Evolutionary conservation across 2,797 vertebrate species (phyloP).

Genomic region (Odontamblyopus lacepedii): DNA sequence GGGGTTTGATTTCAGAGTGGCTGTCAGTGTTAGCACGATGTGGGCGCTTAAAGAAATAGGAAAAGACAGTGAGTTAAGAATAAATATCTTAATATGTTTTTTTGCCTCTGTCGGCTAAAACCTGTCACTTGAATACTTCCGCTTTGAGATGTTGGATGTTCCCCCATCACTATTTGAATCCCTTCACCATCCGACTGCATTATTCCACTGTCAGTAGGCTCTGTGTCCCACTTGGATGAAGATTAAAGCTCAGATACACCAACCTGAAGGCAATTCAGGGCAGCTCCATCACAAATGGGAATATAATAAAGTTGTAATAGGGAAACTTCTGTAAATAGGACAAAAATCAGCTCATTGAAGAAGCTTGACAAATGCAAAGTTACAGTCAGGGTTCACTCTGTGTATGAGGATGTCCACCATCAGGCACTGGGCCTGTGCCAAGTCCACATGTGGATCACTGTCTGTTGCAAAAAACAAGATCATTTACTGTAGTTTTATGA

Average conservation of each 20-base stretch:
- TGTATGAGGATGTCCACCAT: not conserved
- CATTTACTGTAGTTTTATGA: not conserved
- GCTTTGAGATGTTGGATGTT: constrained; percentile 14
- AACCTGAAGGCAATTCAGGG: constrained; percentile 25
- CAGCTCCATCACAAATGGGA: constrained; percentile 28
- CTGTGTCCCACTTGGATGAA: constrained; percentile 39
- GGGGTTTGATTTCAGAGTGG: constrained; percentile 16
- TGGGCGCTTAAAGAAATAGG: constrained; percentile 20
- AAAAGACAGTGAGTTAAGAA: constrained; percentile 54
- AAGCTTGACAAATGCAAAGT: not conserved
- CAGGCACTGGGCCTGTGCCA: not conserved
- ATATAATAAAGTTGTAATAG: constrained; percentile 4
- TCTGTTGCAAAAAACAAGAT: not conserved
- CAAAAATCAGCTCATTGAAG: not conserved
- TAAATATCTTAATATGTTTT: constrained; percentile 56
- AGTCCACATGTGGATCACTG: not conserved
- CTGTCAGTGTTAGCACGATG: constrained; percentile 14
- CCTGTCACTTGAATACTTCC: constrained; percentile 46
- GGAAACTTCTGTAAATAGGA: not conserved
- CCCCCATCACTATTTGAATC: constrained; percentile 44
- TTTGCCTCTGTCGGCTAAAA: constrained; percentile 52
- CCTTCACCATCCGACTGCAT: constrained; percentile 26
- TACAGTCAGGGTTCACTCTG: not conserved
- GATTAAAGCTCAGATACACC: constrained; percentile 55
- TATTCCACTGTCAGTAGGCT: constrained; percentile 44